Evolutionary conservation across 1,140 invertebrate species (phyloP).

Genomic region (roundworm (Caenorhabditis elegans)): WBcel235 BX284606.5:11406001-11406500

Average conservation of each 20-base stretch:
- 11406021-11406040: background rate
- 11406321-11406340: background rate
- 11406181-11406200: background rate
- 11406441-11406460: too few species aligned
- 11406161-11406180: background rate
- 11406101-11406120: background rate
- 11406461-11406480: too few species aligned
- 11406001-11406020: background rate
- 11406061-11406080: background rate
- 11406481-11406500: too few species aligned
- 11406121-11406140: background rate
- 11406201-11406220: background rate
- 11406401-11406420: too few species aligned
- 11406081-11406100: background rate
- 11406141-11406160: constrained; percentile 12
- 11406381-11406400: too few species aligned
- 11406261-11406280: constrained; percentile 8
- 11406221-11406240: background rate
- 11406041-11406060: background rate
- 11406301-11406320: constrained; percentile 4
- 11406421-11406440: too few species aligned
- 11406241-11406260: constrained; percentile 17
- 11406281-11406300: background rate
- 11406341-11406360: background rate
- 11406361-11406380: background rate